phyloP scores from a whole-genome alignment of 2,888 invertebrate genomes.

The Onthophagus sagittarius region DNA sequence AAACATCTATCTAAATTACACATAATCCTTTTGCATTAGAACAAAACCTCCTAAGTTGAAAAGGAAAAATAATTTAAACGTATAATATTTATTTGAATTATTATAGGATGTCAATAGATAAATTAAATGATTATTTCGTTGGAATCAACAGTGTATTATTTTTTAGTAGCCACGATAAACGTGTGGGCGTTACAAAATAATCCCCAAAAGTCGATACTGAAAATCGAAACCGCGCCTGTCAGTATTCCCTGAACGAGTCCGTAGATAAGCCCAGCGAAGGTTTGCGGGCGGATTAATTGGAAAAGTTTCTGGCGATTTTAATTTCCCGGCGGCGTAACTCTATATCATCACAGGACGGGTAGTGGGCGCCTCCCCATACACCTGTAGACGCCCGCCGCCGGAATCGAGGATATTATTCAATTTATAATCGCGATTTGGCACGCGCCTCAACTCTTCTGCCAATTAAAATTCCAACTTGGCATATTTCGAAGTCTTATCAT shows the following conservation, averaged over 20 bases:
- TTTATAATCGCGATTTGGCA: background rate
- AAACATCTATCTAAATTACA: no score
- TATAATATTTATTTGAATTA: no score
- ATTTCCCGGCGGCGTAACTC: conserved; percentile 28
- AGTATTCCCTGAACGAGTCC: conserved; percentile 28
- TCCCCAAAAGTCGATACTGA: conserved; percentile 5
- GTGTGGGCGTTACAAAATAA: background rate
- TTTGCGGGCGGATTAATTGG: conserved; percentile 41
- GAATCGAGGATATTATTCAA: background rate
- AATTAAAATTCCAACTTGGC: background rate
- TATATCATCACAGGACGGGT: conserved; percentile 2
- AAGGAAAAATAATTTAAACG: no score
- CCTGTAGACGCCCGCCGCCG: conserved; percentile 1
- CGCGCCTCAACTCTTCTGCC: background rate
- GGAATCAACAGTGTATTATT: background rate
- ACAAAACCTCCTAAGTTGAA: no score
- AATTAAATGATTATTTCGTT: background rate
- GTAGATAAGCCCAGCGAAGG: conserved; percentile 36
- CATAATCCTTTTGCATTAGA: no score
- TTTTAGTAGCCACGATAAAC: background rate
- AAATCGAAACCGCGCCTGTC: conserved; percentile 39
- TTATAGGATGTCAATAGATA: no score
- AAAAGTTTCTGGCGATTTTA: conserved; percentile 40
- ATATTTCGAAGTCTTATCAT: background rate
- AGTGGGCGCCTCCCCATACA: background rate